These are phyloP conservation scores for Pterocles burchelli DNA, from an alignment of 2,113 vertebrate species.

Conservation along the genomic window DNA sequence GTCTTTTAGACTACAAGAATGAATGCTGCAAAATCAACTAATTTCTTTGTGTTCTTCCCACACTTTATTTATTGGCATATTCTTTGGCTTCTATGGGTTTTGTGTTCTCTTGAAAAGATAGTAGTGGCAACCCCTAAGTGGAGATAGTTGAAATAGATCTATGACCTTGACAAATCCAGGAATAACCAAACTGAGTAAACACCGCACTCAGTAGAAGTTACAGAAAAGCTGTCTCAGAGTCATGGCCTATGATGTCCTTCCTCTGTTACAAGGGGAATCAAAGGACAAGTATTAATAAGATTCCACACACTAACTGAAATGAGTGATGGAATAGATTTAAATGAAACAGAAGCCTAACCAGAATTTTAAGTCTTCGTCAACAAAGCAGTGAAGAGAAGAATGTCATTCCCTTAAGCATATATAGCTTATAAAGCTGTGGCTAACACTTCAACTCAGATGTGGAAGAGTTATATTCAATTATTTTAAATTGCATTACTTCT, in stretches of 20 bases:
- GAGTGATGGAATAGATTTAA: not conserved
- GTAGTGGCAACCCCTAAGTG: rapidly evolving
- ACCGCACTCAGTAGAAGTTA: not conserved
- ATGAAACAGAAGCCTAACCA: not conserved
- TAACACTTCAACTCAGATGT: not conserved
- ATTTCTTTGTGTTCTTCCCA: not conserved
- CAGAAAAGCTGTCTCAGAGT: not conserved
- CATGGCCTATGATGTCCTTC: not conserved
- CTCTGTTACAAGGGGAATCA: not conserved
- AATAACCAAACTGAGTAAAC: not conserved
- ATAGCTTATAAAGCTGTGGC: not conserved
- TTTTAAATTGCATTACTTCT: not conserved
- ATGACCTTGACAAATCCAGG: not conserved
- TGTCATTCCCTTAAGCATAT: not conserved
- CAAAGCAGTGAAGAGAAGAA: not conserved
- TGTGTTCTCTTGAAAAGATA: not conserved
- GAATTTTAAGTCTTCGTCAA: not conserved
- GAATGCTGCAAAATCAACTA: not conserved
- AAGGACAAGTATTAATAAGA: not conserved
- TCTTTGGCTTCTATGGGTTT: not conserved
- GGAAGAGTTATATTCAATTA: not conserved
- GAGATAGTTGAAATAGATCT: not conserved
- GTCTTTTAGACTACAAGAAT: not conserved
- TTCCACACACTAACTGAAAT: not conserved
- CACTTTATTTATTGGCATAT: not conserved